Base-by-base conservation (phyloP, 1,140 invertebrate species). In the Drosophila ironensis region DNA sequence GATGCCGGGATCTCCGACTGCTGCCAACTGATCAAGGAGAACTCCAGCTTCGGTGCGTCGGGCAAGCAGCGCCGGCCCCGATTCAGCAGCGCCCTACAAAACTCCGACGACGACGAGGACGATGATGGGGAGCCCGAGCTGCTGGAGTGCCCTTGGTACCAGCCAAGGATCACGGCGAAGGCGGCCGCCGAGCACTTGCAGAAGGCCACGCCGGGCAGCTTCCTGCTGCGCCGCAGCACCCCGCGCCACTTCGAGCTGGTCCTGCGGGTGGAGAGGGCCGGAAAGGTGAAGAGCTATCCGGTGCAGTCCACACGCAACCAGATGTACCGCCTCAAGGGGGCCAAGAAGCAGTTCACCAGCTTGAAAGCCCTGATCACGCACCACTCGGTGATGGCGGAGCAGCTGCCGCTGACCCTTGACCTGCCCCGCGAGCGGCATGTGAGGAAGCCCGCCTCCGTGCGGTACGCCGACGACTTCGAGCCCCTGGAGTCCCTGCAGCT, bases 301-400 rank as follows among this genome's bases (percentile, higher is more conserved):
- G 69, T 88, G 38, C 69, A 77, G 11, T 57, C 64, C 44, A 76
- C 63, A 19, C 64, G 76, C 16, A 78, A 51, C 11, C 72, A 86
- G 37, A 82, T 81, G 75, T 88, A 74, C 46, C 72, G 77, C 40
- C 41, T 88, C 11, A 89, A 98, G 96, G 97, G 97, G 25, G 97
- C 98, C 91, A 98, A 96, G 51, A 98, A 98, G 89, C 97, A 98
- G 92, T 98, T 98, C 91, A 93, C 93, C 20, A 97, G 96, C 46
- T 91, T 99, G 37, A 95, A 95, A 14, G 94, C 97, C 1, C 92
- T 99, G 57, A 97, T 99, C 81, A 96, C 96, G 12, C 97, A 98
- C 91, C 97, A 98, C 91, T 97, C 96, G 60, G 96, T 98, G 50
- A 98, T 98, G 97, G 95, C 95, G 22, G 97, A 98, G 91, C 92